phyloP scores from a whole-genome alignment of 2,113 vertebrate genomes.

The Bos taurus region ARS-UCD2.0 NC_037332.1:105821001-105821500 shows the following conservation, averaged over 20 bases:
- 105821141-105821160: not conserved
- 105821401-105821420: not conserved
- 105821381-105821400: not conserved
- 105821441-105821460: not conserved
- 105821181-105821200: not conserved
- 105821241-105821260: not conserved
- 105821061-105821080: not conserved
- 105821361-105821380: not conserved
- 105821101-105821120: not conserved
- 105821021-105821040: not conserved
- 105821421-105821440: too few species aligned
- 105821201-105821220: not conserved
- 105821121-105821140: not conserved
- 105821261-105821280: not conserved
- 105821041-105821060: not conserved
- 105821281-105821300: not conserved
- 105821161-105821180: not conserved
- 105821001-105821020: not conserved
- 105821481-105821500: not conserved
- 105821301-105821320: not conserved
- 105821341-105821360: not conserved
- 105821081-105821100: not conserved
- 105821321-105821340: not conserved
- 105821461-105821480: not conserved
- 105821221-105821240: not conserved